Conservation (phyloP, 64 coral and sea anemone species). For the Anthopleura sola region DNA sequence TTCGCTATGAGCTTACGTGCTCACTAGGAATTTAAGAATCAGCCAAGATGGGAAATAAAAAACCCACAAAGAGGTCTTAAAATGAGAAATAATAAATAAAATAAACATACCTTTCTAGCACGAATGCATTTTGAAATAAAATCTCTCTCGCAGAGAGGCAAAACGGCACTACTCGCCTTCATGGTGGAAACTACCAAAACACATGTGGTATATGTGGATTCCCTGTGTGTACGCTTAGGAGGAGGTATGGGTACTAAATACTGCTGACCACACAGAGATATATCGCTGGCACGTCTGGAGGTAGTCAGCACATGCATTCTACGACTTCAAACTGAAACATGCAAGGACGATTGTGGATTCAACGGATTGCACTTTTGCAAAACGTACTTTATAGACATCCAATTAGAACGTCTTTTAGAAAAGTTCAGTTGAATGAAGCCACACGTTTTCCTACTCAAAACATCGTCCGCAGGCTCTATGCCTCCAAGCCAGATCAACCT, state of each 20-base stretch:
- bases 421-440: neutral
- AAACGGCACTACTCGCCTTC: slow-evolving; percentile 53
- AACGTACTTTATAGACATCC: neutral
- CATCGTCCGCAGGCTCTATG: neutral
- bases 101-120: slow-evolving; percentile 55
- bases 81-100: neutral
- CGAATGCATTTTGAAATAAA: slow-evolving; percentile 84
- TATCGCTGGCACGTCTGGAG: neutral
- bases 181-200: slow-evolving; percentile 16
- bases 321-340: neutral
- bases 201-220: neutral
- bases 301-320: neutral
- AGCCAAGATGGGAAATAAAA: neutral
- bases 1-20: neutral
- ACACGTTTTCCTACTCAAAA: neutral
- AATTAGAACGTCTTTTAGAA: neutral
- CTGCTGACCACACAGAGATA: neutral
- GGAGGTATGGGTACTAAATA: neutral
- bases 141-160: slow-evolving; percentile 79
- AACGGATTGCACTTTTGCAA: neutral
- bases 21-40: neutral
- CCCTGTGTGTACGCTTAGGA: neutral
- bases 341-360: neutral
- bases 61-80: neutral
- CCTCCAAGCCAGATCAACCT: neutral